Conservation (phyloP, 2,888 invertebrate species). For the Coleophora flavipennella region DNA sequence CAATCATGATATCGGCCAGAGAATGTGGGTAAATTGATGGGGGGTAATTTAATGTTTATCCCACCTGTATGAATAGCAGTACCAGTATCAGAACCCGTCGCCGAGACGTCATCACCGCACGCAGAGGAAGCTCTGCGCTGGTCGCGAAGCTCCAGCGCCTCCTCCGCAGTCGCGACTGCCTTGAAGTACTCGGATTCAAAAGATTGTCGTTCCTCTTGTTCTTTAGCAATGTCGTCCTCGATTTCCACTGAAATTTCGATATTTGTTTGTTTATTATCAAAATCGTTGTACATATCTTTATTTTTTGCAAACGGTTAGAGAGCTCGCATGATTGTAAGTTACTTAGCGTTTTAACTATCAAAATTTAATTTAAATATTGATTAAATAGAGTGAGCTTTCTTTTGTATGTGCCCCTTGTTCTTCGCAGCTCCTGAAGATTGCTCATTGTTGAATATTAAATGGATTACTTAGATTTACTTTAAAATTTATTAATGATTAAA, state of each 20-base stretch:
- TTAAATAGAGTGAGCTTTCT: constrained; percentile 3
- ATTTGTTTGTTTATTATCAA: constrained; percentile 7
- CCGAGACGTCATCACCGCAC: constrained; percentile 3
- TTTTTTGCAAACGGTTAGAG: constrained; percentile 6
- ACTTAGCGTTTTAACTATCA: background rate
- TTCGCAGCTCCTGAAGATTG: too few relatives aligned
- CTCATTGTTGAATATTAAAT: too few relatives aligned
- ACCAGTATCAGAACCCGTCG: constrained; percentile 7
- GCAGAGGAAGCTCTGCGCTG: background rate
- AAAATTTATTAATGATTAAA: too few relatives aligned
- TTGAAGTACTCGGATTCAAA: constrained; percentile 10
- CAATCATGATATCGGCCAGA: constrained; percentile 11
- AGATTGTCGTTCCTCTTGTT: constrained; percentile 5
- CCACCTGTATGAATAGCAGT: constrained; percentile 2
- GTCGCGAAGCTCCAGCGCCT: constrained; percentile 1
- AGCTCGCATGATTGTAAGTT: constrained; percentile 3
- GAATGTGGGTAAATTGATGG: constrained; percentile 9
- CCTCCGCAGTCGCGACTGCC: constrained; percentile 7
- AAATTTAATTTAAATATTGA: background rate
- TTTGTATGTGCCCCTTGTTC: background rate
- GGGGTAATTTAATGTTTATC: constrained; percentile 8
- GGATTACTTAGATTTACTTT: too few relatives aligned
- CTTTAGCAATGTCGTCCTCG: constrained; percentile 4
- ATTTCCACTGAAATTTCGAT: constrained; percentile 9
- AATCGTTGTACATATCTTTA: constrained; percentile 8